Evolutionary conservation across 2,797 vertebrate genomes (phyloP).

Genomic region (Lagodon rhomboides): DNA sequence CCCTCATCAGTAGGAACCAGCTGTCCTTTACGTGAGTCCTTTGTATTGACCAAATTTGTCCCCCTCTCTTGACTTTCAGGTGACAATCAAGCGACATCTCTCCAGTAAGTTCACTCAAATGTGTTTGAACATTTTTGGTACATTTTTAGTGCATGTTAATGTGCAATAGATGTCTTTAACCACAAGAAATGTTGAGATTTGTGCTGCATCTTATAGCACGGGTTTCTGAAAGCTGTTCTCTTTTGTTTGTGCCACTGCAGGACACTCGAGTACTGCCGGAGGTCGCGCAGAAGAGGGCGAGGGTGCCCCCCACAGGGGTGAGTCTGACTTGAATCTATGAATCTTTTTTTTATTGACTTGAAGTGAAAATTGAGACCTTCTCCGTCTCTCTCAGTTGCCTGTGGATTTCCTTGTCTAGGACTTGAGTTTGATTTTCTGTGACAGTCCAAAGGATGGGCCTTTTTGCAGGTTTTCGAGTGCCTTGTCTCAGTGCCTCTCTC

Average conservation of each 20-base stretch:
- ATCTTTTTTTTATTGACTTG: too few species aligned
- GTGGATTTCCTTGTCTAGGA: too few species aligned
- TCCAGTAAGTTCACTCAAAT: constrained; percentile 80
- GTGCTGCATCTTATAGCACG: not conserved
- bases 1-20: not conserved
- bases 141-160: not conserved
- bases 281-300: constrained; percentile 79
- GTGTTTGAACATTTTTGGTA: not conserved
- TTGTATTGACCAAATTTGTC: constrained; percentile 1
- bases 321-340: constrained; percentile 20
- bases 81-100: constrained; percentile 76
- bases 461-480: too few species aligned
- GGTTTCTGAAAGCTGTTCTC: not conserved
- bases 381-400: too few species aligned
- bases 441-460: too few species aligned
- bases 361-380: too few species aligned
- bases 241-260: constrained; percentile 55
- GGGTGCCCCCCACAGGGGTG: constrained; percentile 74
- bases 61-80: constrained; percentile 63
- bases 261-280: constrained; percentile 79
- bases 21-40: not conserved
- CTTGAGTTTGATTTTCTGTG: too few species aligned
- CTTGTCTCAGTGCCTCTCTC: too few species aligned
- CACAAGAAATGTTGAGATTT: not conserved
- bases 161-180: too few species aligned